A percentile compares a stretch with the other conserved stretches of the same genome.
phyloP scores from a whole-genome alignment of 2,888 invertebrate species.

The Diabrotica balteata region DNA sequence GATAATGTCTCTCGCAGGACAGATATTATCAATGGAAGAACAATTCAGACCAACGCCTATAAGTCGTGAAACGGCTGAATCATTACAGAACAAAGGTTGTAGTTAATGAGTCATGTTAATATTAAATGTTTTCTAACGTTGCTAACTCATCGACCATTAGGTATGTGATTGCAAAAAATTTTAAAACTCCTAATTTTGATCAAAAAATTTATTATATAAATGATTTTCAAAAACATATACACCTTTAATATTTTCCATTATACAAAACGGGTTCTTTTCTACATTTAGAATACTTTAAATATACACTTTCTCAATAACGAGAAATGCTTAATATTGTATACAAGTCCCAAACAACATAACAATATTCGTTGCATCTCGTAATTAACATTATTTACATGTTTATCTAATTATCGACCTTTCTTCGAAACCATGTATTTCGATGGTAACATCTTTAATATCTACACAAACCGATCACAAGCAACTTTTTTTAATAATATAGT shows the following conservation, averaged over 20 bases:
- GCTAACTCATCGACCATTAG: too few species aligned
- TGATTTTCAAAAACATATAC: background rate
- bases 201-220: background rate
- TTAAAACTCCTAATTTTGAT: background rate
- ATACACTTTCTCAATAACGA: constrained; percentile 1
- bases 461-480: too few species aligned
- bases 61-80: too few species aligned
- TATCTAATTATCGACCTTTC: background rate
- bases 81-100: too few species aligned
- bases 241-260: background rate
- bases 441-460: background rate
- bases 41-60: too few species aligned
- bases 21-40: too few species aligned
- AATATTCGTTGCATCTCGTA: constrained; percentile 10
- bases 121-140: too few species aligned
- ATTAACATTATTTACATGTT: background rate
- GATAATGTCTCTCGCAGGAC: too few species aligned
- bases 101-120: too few species aligned
- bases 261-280: background rate
- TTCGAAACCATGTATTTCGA: background rate
- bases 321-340: constrained; percentile 5
- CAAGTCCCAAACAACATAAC: constrained; percentile 8
- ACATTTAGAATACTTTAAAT: constrained; percentile 1
- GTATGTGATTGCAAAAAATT: too few species aligned
- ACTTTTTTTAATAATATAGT: too few species aligned